Conservation (phyloP, 2,113 vertebrate genomes). For the Phyllopteryx taeniolatus region DNA sequence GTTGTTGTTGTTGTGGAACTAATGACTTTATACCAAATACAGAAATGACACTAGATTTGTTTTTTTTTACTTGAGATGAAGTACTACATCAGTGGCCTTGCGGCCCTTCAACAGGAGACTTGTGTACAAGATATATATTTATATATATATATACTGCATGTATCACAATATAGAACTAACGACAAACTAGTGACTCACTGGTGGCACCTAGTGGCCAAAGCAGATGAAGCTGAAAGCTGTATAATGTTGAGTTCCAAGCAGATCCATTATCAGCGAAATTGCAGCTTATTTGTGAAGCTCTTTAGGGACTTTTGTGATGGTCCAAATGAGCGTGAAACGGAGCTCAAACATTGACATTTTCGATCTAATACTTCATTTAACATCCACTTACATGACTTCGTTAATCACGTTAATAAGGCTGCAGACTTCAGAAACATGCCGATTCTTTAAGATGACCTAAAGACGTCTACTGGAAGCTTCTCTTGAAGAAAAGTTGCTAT, state of each 20-base stretch:
- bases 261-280: neutral
- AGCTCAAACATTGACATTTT: too few species aligned
- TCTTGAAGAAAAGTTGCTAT: neutral
- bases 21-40: too few species aligned
- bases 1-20: neutral
- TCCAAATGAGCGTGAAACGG: neutral
- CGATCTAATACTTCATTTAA: too few species aligned
- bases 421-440: neutral
- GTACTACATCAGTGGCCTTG: too few species aligned
- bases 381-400: too few species aligned
- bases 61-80: too few species aligned
- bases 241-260: neutral
- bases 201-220: conserved; percentile 40
- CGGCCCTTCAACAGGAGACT: neutral
- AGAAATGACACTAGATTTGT: too few species aligned
- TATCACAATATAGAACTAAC: neutral
- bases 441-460: neutral
- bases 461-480: too few species aligned
- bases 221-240: neutral
- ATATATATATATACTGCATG: neutral
- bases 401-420: too few species aligned
- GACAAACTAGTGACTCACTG: conserved; percentile 20
- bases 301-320: too few species aligned
- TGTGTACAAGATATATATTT: neutral
- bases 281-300: neutral